Evolutionary conservation across 1,140 invertebrate genomes (phyloP).

Genomic region (Drosophila orena): DNA sequence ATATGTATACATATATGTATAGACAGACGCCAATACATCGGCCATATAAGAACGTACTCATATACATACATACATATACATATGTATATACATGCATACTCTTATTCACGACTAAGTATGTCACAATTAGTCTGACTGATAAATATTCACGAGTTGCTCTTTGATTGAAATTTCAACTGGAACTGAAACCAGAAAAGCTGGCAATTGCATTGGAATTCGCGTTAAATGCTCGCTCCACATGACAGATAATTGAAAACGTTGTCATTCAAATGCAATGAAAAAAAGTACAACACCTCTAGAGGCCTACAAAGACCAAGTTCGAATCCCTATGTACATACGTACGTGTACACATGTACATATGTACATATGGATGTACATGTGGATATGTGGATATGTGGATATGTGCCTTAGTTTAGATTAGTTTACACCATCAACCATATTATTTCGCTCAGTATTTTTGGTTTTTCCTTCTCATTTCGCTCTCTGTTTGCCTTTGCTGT

Average conservation of each 20-base stretch:
- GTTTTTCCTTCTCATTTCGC: not conserved
- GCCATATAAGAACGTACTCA: not conserved
- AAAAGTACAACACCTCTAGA: not conserved
- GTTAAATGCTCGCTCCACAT: not conserved
- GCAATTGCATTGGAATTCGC: conserved; percentile 3
- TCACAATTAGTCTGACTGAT: conserved; percentile 43
- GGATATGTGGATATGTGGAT: not conserved
- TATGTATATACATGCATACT: conserved; percentile 19
- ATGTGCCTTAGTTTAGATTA: not conserved
- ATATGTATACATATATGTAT: not conserved
- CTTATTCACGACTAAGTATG: conserved; percentile 35
- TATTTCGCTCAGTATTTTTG: not conserved
- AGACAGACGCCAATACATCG: not conserved
- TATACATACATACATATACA: conserved; percentile 1
- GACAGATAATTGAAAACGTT: not conserved
- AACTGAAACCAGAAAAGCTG: conserved; percentile 12
- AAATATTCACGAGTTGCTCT: conserved; percentile 54
- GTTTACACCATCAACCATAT: not conserved
- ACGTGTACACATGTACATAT: too few relatives aligned
- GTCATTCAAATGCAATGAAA: conserved; percentile 1
- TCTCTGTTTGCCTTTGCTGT: not conserved
- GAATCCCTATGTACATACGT: too few relatives aligned
- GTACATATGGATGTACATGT: too few relatives aligned
- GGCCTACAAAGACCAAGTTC: not conserved
- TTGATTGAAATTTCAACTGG: conserved; percentile 29